Evolutionary conservation across 2,888 invertebrate species (phyloP).

Genomic region (Merodon equestris): DNA sequence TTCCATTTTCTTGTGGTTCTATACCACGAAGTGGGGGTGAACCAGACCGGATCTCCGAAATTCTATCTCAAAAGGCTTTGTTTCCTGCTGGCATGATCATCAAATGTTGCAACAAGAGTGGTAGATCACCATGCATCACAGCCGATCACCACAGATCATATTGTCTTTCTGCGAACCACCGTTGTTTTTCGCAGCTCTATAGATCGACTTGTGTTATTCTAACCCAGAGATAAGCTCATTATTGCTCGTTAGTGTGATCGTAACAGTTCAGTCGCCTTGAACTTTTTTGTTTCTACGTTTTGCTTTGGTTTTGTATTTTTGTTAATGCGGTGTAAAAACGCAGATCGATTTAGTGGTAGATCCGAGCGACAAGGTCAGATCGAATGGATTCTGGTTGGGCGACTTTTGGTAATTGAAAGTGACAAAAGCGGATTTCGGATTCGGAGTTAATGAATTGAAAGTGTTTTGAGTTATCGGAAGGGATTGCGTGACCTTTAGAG

Average conservation of each 20-base stretch:
- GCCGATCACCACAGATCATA: no score
- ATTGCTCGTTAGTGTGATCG: conserved; percentile 30
- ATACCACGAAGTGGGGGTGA: no score
- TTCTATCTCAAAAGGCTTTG: conserved; percentile 36
- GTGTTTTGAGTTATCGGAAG: no score
- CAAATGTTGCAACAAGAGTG: not conserved
- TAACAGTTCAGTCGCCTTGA: conserved; percentile 48
- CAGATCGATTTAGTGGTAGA: conserved; percentile 29
- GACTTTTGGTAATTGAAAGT: conserved; percentile 23
- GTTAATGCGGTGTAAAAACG: conserved; percentile 10
- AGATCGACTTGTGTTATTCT: conserved; percentile 14
- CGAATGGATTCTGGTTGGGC: conserved; percentile 40
- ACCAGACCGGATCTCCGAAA: conserved; percentile 34
- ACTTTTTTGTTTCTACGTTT: conserved; percentile 20
- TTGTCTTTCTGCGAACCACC: no score
- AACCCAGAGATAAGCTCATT: conserved; percentile 27
- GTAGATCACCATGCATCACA: not conserved
- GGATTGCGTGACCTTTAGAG: not conserved
- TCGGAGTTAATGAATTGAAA: conserved; percentile 12
- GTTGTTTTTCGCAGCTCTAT: not conserved
- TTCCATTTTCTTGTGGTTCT: conserved; percentile 39
- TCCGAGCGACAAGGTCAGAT: conserved; percentile 49
- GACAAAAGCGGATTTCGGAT: conserved; percentile 7
- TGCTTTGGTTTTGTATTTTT: not conserved
- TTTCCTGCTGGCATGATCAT: conserved; percentile 55